Evolutionary conservation across 2,888 invertebrate genomes (phyloP), one percentile per base, ranked within the genome.

Genomic region (Synanthedon formicaeformis): DNA sequence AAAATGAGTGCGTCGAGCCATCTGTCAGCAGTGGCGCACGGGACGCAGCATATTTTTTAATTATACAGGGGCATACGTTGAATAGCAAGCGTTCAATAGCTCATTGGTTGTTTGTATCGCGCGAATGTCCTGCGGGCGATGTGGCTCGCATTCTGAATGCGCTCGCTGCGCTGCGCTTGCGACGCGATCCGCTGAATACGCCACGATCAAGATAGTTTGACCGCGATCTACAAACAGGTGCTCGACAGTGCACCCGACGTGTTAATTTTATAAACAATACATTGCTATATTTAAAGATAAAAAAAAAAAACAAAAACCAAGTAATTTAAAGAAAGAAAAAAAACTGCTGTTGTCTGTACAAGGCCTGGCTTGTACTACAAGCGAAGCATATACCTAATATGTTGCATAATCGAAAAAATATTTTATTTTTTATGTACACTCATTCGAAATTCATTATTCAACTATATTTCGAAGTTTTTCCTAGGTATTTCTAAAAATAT

Each of bases 191-290:
- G 62, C 58, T 61, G 66, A 60, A 57, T 60, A 60, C 65, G 67
- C 62, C 61, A 69, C 62, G 65, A 78, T 78, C 75, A 74, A 77
- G 80, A 81, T 81, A 74, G 73, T 73, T 77, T 72, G 78, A 73
- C 72, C 80, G 75, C 76, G 79, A 78, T 81, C 79, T 74, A 78
- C 69, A 78, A 82, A 81, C 83, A 82, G 83, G 82, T 83, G 83
- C 72, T 67, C 57, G 57, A 60, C 64, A 61, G 61, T 59, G 57
- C 55, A 58, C 56, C 48, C 55, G 56, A 58, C 54, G 57, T 53
- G 54, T 58, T 54, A 55, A 13, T 40, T 13, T 34, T 50, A 13
- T 27, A 50, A 50, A 48, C 11, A 49, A 16, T 49, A 16, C 6
- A 18, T 18, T 45, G 45, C 8, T 45, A n/a, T 45, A 14, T 45